Evolutionary conservation across 2,888 invertebrate genomes (phyloP).

Genomic region (Polyommatus iphigenia): DNA sequence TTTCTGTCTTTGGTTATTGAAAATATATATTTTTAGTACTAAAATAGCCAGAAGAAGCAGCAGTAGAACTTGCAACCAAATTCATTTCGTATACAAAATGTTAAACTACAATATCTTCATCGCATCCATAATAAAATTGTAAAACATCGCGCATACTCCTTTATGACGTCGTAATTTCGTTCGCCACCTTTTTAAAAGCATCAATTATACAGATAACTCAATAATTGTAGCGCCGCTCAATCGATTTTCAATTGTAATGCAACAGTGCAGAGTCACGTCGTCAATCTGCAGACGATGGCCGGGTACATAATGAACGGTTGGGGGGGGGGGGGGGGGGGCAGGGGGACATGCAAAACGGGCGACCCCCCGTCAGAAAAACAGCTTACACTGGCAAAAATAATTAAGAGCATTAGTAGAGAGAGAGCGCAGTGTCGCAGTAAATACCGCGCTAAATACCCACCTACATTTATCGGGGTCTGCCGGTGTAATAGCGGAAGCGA

Average conservation of each 20-base stretch:
- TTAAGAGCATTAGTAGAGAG: slow-evolving; percentile 78
- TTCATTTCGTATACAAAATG: not conserved
- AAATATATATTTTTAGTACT: too few relatives aligned
- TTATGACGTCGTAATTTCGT: slow-evolving; percentile 11
- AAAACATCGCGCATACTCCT: slow-evolving; percentile 5
- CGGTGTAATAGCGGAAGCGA: slow-evolving; percentile 70
- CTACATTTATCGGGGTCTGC: slow-evolving; percentile 73
- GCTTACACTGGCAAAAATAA: slow-evolving; percentile 79
- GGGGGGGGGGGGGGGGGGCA: slow-evolving; percentile 45
- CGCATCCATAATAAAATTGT: not conserved
- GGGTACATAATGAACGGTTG: slow-evolving; percentile 71
- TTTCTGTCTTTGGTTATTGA: not conserved
- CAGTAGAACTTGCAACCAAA: too few relatives aligned
- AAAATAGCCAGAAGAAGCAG: too few relatives aligned
- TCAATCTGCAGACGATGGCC: slow-evolving; percentile 56
- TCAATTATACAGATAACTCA: slow-evolving; percentile 31
- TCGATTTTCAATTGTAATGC: slow-evolving; percentile 33
- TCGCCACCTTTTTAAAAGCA: slow-evolving; percentile 27
- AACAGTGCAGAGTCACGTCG: slow-evolving; percentile 28
- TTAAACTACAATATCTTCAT: not conserved
- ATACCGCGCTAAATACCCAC: slow-evolving; percentile 77
- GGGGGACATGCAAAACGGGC: slow-evolving; percentile 72
- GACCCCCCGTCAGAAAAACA: slow-evolving; percentile 75
- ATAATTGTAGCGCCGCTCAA: slow-evolving; percentile 29
- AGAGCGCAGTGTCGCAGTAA: slow-evolving; percentile 73